Evolutionary conservation across 2,888 invertebrate genomes (phyloP), one percentile per base, ranked within the genome.

Genomic region (Leucoma salicis): DNA sequence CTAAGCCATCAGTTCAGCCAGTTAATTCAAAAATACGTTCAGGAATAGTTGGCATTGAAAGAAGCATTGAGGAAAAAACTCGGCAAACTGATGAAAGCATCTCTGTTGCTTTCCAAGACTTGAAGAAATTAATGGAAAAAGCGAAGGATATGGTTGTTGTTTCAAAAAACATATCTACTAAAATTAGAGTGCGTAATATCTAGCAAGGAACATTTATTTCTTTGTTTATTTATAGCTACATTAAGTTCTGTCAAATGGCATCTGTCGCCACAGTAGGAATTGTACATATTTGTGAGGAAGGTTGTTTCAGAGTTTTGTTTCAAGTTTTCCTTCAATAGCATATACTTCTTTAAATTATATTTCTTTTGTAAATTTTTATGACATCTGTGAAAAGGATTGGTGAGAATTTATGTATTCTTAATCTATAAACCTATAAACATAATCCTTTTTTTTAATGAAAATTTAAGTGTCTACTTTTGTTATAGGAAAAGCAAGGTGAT

Each of bases 91-190:
- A 98, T 84, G 94, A 95, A 69, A 97, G 95, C 70, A 99, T 99
- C 61, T 94, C 93, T 11, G 91, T 95, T 56, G 99, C 99, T 1
- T 99, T 99, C 85, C 95, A 99, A 83, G 99, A 99, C 85, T 92
- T 99, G 39, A 95, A 91, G 66, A 96, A 97, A 66, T 90, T 99
- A 2, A 99, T 99, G 96, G 93, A 93, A 40, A 97, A 96, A 93
- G 99, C 99, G 0, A 96, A 98, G 78, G 98, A 99, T 60, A 99
- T 99, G 99, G 99, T 99, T 31, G 85, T 91, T 0, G 88, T 99
- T 55, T 97, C 99, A 0, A 96, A 96, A 76, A 95, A 92, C 56
- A 99, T 99, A 66, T 97, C 99, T 16, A 92, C 92, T 35, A 98
- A 97, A 91, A 97, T 99, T 64, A 94, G 95, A 77, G 93, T 93